Evolutionary conservation across 1,140 invertebrate genomes (phyloP).

Genomic region (Fopius arisanus): DNA sequence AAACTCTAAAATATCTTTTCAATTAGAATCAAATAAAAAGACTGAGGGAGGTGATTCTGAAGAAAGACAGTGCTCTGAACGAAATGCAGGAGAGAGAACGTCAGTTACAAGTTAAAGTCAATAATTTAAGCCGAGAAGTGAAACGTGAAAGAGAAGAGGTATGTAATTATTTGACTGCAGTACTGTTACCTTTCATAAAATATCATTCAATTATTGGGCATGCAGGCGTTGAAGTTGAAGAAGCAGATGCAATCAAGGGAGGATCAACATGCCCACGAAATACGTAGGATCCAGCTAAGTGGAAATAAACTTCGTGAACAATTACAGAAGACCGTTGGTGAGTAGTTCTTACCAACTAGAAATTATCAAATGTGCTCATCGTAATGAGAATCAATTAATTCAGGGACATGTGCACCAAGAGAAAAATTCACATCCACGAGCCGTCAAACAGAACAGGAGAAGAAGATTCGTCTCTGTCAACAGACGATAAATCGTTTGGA

Average conservation of each 20-base stretch:
- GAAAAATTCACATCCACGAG: constrained; percentile 35
- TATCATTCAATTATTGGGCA: neutral
- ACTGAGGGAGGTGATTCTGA: constrained; percentile 41
- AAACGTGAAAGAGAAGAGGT: constrained; percentile 46
- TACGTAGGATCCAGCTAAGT: constrained; percentile 39
- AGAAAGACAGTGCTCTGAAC: constrained; percentile 33
- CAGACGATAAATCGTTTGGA: constrained; percentile 44
- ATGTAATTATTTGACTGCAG: neutral
- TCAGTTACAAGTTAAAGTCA: constrained; percentile 38
- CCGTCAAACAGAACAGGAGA: constrained; percentile 35
- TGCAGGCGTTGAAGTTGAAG: constrained; percentile 39
- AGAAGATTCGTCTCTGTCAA: constrained; percentile 38
- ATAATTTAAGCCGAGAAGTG: constrained; percentile 32
- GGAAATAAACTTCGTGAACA: constrained; percentile 43
- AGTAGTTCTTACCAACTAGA: neutral
- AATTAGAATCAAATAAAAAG: constrained; percentile 43
- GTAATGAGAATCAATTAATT: neutral
- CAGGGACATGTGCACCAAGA: constrained; percentile 39
- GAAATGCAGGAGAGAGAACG: constrained; percentile 41
- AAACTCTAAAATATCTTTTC: neutral
- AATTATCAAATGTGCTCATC: neutral
- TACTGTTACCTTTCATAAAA: constrained; percentile 1
- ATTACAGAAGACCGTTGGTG: constrained; percentile 42
- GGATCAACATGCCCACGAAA: constrained; percentile 44
- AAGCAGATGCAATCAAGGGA: constrained; percentile 47